These are phyloP conservation scores for Cyclopterus lumpus DNA, from an alignment of 2,797 vertebrate genomes.

Conservation along the genomic window DNA sequence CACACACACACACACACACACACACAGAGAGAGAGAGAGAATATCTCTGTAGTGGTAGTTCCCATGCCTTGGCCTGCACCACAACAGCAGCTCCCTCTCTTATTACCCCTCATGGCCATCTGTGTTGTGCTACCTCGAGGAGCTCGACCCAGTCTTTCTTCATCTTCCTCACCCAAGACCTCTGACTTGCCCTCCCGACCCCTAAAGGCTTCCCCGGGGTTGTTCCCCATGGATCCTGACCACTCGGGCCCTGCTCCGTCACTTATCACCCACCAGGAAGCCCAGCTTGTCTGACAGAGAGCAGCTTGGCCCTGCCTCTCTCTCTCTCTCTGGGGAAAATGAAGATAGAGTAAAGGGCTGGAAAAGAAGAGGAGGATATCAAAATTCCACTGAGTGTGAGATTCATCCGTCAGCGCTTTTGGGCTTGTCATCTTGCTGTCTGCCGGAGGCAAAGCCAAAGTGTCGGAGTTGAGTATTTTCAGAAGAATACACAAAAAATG, in stretches of 20 bases:
- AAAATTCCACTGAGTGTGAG: slow-evolving; percentile 59
- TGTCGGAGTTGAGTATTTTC: slow-evolving; percentile 23
- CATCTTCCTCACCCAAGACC: slow-evolving; percentile 72
- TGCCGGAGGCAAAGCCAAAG: slow-evolving; percentile 10
- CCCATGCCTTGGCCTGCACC: slow-evolving; percentile 41
- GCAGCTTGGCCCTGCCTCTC: slow-evolving; percentile 35
- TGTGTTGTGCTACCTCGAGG: slow-evolving; percentile 65
- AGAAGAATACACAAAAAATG: slow-evolving; percentile 17
- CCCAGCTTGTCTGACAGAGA: slow-evolving; percentile 52
- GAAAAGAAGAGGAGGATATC: slow-evolving; percentile 63
- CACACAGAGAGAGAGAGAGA: not conserved
- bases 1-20: not conserved
- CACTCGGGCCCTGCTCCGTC: slow-evolving; percentile 62
- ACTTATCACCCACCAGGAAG: slow-evolving; percentile 81
- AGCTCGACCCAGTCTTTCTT: slow-evolving; percentile 67
- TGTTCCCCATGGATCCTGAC: slow-evolving; percentile 62
- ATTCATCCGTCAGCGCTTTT: slow-evolving; percentile 48
- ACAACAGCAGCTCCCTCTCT: slow-evolving; percentile 39
- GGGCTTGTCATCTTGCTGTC: slow-evolving; percentile 35
- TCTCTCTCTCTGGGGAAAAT: slow-evolving; percentile 45
- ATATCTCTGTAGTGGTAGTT: slow-evolving; percentile 31
- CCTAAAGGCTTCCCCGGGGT: slow-evolving; percentile 36
- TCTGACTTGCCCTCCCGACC: slow-evolving; percentile 71
- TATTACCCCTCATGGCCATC: slow-evolving; percentile 65
- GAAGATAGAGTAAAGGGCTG: slow-evolving; percentile 43